phyloP scores from a whole-genome alignment of 2,888 invertebrate genomes.

The Drosophila mercatorum region DNA sequence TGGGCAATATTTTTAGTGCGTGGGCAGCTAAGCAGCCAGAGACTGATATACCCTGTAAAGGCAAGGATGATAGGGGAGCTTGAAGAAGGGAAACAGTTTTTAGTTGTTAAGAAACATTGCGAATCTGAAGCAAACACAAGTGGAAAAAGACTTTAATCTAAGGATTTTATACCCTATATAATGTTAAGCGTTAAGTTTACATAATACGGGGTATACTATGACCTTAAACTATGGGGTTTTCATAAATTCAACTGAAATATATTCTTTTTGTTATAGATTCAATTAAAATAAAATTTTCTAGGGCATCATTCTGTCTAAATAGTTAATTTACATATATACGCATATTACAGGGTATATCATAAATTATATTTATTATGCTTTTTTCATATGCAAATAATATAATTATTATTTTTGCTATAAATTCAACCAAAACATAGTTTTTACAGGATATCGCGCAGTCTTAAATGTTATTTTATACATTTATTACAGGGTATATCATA shows the following conservation, averaged over 20 bases:
- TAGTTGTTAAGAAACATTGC: too few species aligned
- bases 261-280: too few species aligned
- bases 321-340: neutral
- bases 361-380: neutral
- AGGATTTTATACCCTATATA: neutral
- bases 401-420: too few species aligned
- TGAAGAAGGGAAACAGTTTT: neutral
- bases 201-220: too few species aligned
- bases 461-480: neutral
- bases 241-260: too few species aligned
- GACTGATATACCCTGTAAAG: constrained; percentile 30
- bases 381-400: too few species aligned
- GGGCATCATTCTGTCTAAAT: neutral
- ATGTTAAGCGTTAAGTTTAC: too few species aligned
- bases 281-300: neutral
- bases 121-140: too few species aligned
- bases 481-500: neutral
- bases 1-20: constrained; percentile 16
- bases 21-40: constrained; percentile 20
- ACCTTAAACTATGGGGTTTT: too few species aligned
- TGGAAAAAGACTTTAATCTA: neutral
- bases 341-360: neutral
- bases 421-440: too few species aligned
- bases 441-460: neutral
- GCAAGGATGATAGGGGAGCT: neutral